These are phyloP conservation scores for Dipodomys stephensi DNA, from an alignment of 2,113 vertebrate species.

Conservation along the genomic window DNA sequence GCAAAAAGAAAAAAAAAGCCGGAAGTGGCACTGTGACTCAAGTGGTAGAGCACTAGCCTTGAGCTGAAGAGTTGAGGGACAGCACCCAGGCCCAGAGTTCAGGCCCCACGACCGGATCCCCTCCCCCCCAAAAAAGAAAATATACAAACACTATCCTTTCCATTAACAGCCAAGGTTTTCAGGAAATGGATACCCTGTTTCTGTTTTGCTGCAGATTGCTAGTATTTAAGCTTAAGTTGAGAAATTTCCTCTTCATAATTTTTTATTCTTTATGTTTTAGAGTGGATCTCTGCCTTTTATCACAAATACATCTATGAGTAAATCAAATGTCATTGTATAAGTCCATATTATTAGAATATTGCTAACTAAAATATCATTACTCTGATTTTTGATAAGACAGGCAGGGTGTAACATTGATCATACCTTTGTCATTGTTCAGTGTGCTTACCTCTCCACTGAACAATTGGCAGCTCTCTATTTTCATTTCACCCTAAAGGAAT, in stretches of 20 bases:
- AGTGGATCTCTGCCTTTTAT: neutral
- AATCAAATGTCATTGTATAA: neutral
- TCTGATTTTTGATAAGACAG: conserved; percentile 9
- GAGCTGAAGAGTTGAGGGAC: too few relatives aligned
- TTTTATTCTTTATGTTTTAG: conserved; percentile 12
- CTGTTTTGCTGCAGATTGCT: conserved; percentile 4
- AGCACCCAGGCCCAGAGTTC: too few relatives aligned
- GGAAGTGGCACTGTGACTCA: too few relatives aligned
- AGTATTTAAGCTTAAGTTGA: conserved; percentile 50
- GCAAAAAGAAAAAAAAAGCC: too few relatives aligned
- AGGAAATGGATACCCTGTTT: neutral
- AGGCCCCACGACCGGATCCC: too few relatives aligned
- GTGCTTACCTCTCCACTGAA: neutral
- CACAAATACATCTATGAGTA: too few relatives aligned
- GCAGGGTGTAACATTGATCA: neutral
- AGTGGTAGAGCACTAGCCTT: too few relatives aligned
- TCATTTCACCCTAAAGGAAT: conserved; percentile 15
- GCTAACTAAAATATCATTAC: neutral
- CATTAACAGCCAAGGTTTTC: conserved; percentile 39
- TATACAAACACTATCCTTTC: neutral
- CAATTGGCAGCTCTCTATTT: neutral
- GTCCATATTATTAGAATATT: neutral
- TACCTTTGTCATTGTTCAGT: neutral
- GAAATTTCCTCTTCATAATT: conserved; percentile 42
- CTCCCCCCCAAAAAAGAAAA: neutral